These are phyloP conservation scores for Conus ventricosus DNA, from an alignment of 1,140 invertebrate species.

Conservation along the genomic window DNA sequence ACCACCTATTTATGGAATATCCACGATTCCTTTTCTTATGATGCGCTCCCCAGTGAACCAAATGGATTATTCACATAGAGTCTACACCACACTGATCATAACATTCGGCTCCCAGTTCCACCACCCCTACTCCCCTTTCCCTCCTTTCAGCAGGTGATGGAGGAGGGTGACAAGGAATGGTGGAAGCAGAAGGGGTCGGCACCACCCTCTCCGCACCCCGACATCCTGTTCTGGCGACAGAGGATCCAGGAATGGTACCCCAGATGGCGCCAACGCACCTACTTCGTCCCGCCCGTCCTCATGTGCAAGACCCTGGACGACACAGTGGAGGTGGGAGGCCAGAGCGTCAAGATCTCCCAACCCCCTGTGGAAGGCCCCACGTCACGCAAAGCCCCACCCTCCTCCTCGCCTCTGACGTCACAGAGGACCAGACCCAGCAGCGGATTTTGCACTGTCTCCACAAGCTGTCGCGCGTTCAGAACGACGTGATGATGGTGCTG, in stretches of 20 bases:
- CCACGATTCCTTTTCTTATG: background rate
- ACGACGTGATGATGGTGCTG: background rate
- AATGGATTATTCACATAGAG: no score
- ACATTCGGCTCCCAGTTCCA: background rate
- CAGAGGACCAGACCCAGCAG: constrained; percentile 19
- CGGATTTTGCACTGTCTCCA: background rate
- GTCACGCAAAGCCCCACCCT: background rate
- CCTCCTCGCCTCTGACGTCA: background rate
- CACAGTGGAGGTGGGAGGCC: background rate
- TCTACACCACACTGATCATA: no score
- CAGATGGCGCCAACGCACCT: background rate
- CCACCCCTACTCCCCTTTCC: background rate
- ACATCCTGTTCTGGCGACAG: background rate
- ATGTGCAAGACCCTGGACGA: background rate
- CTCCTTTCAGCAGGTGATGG: background rate
- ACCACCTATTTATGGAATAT: background rate
- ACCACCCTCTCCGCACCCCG: background rate
- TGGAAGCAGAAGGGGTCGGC: background rate
- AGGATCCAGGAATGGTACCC: background rate
- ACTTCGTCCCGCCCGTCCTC: constrained; percentile 14
- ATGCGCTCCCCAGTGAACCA: background rate
- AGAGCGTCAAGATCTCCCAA: background rate
- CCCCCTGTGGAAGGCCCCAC: background rate
- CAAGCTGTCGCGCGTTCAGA: background rate
- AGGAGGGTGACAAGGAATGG: no score